These are phyloP conservation scores for Berghia stephanieae DNA, from an alignment of 1,140 invertebrate species.

Conservation along the genomic window DNA sequence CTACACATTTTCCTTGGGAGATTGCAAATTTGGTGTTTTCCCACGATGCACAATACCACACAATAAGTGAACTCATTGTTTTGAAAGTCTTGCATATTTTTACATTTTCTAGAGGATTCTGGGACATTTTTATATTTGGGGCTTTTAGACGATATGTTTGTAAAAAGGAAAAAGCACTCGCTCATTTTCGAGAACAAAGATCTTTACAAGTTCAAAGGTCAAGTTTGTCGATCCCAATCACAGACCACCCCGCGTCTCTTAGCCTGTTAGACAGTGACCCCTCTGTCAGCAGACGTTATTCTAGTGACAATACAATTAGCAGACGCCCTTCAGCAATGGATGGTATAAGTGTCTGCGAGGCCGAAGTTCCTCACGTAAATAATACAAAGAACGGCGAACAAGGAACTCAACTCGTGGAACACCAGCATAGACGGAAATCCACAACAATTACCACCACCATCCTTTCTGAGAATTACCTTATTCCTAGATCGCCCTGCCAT, in stretches of 20 bases:
- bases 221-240: conserved; percentile 29
- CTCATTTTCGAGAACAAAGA: conserved; percentile 35
- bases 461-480: no score
- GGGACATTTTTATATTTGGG: conserved; percentile 51
- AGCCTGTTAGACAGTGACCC: conserved; percentile 43
- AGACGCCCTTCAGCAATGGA: not conserved
- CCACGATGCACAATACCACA: not conserved
- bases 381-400: no score
- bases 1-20: conserved; percentile 44
- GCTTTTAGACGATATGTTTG: conserved; percentile 52
- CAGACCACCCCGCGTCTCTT: conserved; percentile 28
- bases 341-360: no score
- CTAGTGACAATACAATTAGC: conserved; percentile 34
- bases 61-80: conserved; percentile 14
- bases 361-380: no score
- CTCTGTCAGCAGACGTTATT: conserved; percentile 27
- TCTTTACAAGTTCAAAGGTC: conserved; percentile 24
- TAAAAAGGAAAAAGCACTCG: conserved; percentile 43
- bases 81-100: conserved; percentile 36
- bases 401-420: no score
- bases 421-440: no score
- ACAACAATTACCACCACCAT: no score
- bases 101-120: conserved; percentile 47
- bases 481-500: no score
- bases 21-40: conserved; percentile 38